Evolutionary conservation across 2,888 invertebrate species (phyloP).

Genomic region (Hirtodrosophila duncani): DNA sequence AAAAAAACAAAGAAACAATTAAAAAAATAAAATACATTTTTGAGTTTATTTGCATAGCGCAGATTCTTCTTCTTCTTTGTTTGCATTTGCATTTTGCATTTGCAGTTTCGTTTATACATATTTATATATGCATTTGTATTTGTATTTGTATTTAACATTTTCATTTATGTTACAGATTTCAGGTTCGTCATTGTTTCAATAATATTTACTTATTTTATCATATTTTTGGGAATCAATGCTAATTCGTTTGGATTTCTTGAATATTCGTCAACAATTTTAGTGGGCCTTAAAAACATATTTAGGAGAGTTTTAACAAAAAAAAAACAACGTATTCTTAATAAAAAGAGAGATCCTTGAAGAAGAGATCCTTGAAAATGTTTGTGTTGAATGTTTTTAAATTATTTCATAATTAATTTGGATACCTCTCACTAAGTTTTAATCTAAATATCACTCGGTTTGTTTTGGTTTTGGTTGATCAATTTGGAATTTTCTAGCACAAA

Average conservation of each 20-base stretch:
- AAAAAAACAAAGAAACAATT: background rate
- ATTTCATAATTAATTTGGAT: constrained; percentile 69
- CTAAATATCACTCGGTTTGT: constrained; percentile 75
- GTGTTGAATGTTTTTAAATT: no score
- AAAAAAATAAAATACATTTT: no score
- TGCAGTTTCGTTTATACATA: background rate
- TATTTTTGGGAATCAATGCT: no score
- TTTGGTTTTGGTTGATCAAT: constrained; percentile 11
- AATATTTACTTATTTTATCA: no score
- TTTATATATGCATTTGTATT: constrained; percentile 3
- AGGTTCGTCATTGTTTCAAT: background rate
- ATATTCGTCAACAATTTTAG: no score
- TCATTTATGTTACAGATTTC: constrained; percentile 39
- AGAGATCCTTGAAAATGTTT: no score
- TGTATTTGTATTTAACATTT: constrained; percentile 42
- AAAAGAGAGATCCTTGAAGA: no score
- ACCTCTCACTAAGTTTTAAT: constrained; percentile 70
- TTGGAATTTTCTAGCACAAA: constrained; percentile 26
- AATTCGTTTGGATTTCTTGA: no score
- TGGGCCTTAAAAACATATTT: no score
- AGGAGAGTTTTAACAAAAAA: no score
- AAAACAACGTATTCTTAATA: no score
- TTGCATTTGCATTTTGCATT: background rate
- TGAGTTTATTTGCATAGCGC: background rate
- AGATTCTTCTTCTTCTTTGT: background rate